Evolutionary conservation across 2,888 invertebrate genomes (phyloP), one percentile per base, ranked within the genome.

Genomic region (Drosophila formosana): DNA sequence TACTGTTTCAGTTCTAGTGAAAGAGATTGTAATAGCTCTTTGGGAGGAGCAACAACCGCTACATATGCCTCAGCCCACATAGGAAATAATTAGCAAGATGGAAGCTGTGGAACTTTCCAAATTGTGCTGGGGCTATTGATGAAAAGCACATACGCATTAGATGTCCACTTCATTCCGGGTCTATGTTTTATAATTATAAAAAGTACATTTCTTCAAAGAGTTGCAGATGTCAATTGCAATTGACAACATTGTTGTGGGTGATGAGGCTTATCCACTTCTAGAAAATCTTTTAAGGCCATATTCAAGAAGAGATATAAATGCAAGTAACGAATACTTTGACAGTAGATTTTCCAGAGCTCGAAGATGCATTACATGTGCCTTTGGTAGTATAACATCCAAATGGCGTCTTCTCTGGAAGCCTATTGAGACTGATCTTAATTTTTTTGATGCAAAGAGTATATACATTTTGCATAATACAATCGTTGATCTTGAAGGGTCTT

Each of bases 1-100:
- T 18, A 18, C 18, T 18, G 13, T 46, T 7, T 46, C 55, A 43
- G 45, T 56, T 56, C 7, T 56, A 28, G 46, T 46, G 9, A 45
- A 45, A 13, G 46, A 56, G 45, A 56, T 46, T 32, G 56, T 46
- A 34, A 34, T 34, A 28, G 46, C 46, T 32, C 46, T 56, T 56
- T 56, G 53, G 43, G 53, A 55, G 43, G 53, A 46, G n/a, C 46
- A 28, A n/a, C 46, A 46, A 46, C 46, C 26, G n/a, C 26, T 26
- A 25, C 18, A 18, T 46, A 46, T 46, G 45, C 23, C 41, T 43
- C 41, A 43, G 41, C 41, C 43, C 25, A 25, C 39, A 3, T 41
- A 37, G 26, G 25, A 43, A 53, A 53, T 53, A 28, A 53, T 53
- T 43, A 53, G 18, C 1, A 28, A 53, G 53, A 53, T 9, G 11